These are phyloP conservation scores for Macrobrachium rosenbergii DNA, from an alignment of 1,140 invertebrate genomes.

Conservation along the genomic window DNA sequence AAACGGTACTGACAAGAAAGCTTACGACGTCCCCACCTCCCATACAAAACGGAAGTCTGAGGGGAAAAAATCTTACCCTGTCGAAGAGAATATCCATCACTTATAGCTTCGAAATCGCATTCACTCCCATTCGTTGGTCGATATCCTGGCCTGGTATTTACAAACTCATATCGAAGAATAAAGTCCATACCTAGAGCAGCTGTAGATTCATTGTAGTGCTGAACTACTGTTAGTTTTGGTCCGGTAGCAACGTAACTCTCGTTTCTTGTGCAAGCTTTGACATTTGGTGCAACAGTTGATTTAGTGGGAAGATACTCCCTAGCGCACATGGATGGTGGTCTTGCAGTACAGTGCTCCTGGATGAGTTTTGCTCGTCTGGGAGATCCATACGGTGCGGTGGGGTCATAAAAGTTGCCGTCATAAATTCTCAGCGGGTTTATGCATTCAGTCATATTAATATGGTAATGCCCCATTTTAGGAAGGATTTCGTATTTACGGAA, in stretches of 20 bases:
- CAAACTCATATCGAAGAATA: conserved; percentile 63
- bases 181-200: conserved; percentile 64
- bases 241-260: conserved; percentile 63
- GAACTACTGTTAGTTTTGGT: conserved; percentile 62
- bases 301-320: conserved; percentile 57
- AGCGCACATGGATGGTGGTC: conserved; percentile 65
- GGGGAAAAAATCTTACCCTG: conserved; percentile 59
- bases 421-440: conserved; percentile 85
- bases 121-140: conserved; percentile 60
- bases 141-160: conserved; percentile 64
- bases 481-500: conserved; percentile 84
- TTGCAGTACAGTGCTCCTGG: conserved; percentile 57
- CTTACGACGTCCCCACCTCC: conserved; percentile 56
- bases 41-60: conserved; percentile 61
- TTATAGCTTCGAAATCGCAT: conserved; percentile 63
- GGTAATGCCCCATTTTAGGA: conserved; percentile 67
- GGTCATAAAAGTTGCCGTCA: conserved; percentile 72
- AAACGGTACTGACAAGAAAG: conserved; percentile 63
- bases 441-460: conserved; percentile 75
- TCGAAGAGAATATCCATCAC: conserved; percentile 61
- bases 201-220: conserved; percentile 65
- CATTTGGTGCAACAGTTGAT: conserved; percentile 28
- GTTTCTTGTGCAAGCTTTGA: conserved; percentile 64
- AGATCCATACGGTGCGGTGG: conserved; percentile 52
- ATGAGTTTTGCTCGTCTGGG: conserved; percentile 51